phyloP scores from a whole-genome alignment of 2,797 vertebrate genomes.

The Manis pentadactyla region DNA sequence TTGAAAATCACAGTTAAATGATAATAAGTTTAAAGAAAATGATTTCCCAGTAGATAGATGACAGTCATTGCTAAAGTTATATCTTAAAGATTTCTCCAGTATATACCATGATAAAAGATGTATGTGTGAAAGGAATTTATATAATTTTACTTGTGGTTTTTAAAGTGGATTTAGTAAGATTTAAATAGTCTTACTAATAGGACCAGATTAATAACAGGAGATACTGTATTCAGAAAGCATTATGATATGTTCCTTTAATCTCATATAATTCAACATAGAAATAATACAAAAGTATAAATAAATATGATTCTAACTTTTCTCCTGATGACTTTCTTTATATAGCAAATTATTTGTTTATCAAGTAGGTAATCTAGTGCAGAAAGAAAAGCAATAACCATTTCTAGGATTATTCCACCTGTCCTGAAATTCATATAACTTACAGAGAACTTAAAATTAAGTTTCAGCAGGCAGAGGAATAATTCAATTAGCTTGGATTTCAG shows the following conservation, averaged over 20 bases:
- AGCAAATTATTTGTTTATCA: not conserved
- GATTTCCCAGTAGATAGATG: not conserved
- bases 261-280: not conserved
- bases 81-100: not conserved
- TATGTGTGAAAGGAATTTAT: not conserved
- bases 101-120: not conserved
- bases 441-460: not conserved
- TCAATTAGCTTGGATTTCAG: not conserved
- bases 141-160: not conserved
- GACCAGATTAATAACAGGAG: not conserved
- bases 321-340: not conserved
- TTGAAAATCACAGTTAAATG: not conserved
- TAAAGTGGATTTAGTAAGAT: not conserved
- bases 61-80: not conserved
- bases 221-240: not conserved
- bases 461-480: not conserved
- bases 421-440: not conserved
- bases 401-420: not conserved
- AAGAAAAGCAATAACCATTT: not conserved
- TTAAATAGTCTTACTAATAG: not conserved
- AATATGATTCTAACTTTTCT: not conserved
- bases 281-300: not conserved
- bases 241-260: not conserved
- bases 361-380: not conserved
- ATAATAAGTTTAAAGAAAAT: not conserved